Conservation (phyloP, 2,113 vertebrate species). For the Trichechus manatus region DNA sequence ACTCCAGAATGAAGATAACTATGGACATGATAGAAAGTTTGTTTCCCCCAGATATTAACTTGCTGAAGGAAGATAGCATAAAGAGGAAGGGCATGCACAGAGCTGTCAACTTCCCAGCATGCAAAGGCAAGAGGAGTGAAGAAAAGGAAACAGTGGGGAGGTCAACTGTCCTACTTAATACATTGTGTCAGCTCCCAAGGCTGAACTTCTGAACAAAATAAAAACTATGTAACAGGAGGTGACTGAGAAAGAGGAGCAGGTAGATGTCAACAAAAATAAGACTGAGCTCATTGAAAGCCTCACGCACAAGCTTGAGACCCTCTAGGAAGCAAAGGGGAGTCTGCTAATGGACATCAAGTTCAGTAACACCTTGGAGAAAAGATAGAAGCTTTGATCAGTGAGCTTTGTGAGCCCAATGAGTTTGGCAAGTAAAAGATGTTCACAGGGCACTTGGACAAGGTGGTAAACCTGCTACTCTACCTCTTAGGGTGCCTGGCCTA, state of each 20-base stretch:
- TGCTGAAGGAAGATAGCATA: slow-evolving; percentile 83
- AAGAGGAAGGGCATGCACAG: slow-evolving; percentile 85
- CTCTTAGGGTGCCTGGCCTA: slow-evolving; percentile 93
- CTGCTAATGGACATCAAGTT: slow-evolving; percentile 89
- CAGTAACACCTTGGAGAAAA: slow-evolving; percentile 88
- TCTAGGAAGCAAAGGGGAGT: slow-evolving; percentile 90
- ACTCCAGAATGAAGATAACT: slow-evolving; percentile 90
- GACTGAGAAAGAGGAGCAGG: slow-evolving; percentile 85
- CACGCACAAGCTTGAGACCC: slow-evolving; percentile 86
- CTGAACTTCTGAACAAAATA: slow-evolving; percentile 77
- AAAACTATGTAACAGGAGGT: slow-evolving; percentile 57
- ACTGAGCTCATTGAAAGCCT: slow-evolving; percentile 93
- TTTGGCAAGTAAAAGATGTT: slow-evolving; percentile 95
- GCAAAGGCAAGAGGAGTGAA: slow-evolving; percentile 73
- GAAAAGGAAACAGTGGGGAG: slow-evolving; percentile 76
- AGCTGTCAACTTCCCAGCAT: neutral
- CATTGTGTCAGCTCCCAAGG: slow-evolving; percentile 75
- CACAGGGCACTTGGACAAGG: slow-evolving; percentile 93
- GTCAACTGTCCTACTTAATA: slow-evolving; percentile 83
- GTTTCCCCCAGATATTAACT: slow-evolving; percentile 86
- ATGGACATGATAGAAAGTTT: slow-evolving; percentile 94
- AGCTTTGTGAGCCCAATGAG: slow-evolving; percentile 92
- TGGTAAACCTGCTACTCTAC: slow-evolving; percentile 95
- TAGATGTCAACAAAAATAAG: slow-evolving; percentile 91
- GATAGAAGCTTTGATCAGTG: slow-evolving; percentile 89